Evolutionary conservation across 2,797 vertebrate genomes (phyloP).

Genomic region (Takifugu ocellatus): DNA sequence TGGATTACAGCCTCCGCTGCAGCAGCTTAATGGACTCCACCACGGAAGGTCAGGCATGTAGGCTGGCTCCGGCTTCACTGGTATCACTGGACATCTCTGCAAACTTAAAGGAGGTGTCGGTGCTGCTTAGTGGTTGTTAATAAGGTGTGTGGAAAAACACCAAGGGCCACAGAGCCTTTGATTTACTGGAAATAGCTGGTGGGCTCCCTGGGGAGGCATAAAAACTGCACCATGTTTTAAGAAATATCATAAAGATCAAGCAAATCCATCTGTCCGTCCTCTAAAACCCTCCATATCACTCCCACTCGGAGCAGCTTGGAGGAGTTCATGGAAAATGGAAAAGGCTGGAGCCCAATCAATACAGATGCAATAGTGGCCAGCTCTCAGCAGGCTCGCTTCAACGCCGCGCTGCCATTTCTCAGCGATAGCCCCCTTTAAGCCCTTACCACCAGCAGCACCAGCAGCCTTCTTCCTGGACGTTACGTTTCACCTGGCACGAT

Average conservation of each 20-base stretch:
- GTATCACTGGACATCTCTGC: constrained; percentile 22
- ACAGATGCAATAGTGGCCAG: constrained; percentile 78
- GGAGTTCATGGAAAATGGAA: constrained; percentile 81
- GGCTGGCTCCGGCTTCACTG: not conserved
- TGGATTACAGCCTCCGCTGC: constrained; percentile 38
- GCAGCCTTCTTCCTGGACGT: constrained; percentile 29
- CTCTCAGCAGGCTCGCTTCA: constrained; percentile 64
- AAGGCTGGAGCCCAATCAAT: constrained; percentile 76
- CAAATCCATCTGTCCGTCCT: constrained; percentile 51
- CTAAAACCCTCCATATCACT: constrained; percentile 59
- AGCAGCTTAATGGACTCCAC: no score
- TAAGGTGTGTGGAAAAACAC: constrained; percentile 60
- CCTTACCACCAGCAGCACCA: constrained; percentile 3
- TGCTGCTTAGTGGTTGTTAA: constrained; percentile 68
- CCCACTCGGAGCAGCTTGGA: constrained; percentile 68
- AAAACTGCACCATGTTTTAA: constrained; percentile 77
- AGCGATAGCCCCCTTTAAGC: constrained; percentile 39
- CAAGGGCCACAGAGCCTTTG: constrained; percentile 56
- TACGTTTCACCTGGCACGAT: constrained; percentile 27
- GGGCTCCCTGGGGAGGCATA: constrained; percentile 62
- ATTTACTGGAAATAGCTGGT: constrained; percentile 73
- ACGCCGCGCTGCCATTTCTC: constrained; percentile 60
- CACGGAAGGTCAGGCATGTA: no score
- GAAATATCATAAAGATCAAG: constrained; percentile 79
- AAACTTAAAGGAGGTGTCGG: constrained; percentile 37